phyloP scores from a whole-genome alignment of 2,113 vertebrate genomes.

The Arenaria interpres region DNA sequence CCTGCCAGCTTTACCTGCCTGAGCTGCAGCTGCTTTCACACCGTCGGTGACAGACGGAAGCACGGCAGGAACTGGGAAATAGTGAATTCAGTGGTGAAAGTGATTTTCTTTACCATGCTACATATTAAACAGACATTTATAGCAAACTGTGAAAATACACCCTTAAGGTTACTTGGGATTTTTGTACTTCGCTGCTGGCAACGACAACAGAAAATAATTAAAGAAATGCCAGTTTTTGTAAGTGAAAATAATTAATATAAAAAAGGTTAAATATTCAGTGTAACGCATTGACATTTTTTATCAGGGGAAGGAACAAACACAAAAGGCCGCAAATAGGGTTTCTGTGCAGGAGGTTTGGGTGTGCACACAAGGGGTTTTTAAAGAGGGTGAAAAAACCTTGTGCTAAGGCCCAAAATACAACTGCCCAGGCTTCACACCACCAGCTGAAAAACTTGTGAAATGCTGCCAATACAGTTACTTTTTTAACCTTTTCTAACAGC shows the following conservation, averaged over 20 bases:
- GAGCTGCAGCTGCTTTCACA: background rate
- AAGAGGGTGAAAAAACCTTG: background rate
- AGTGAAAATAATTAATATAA: slow-evolving; percentile 21
- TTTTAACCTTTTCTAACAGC: background rate
- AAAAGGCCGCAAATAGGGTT: background rate
- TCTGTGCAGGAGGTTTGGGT: background rate
- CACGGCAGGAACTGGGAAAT: background rate
- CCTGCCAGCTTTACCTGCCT: background rate
- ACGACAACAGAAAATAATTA: background rate
- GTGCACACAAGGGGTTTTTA: background rate
- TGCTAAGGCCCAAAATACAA: background rate
- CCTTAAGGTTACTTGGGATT: background rate
- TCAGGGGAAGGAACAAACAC: background rate
- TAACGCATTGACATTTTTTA: slow-evolving; percentile 12
- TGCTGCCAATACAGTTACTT: background rate
- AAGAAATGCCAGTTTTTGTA: background rate
- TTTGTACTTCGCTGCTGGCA: background rate
- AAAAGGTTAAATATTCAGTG: background rate
- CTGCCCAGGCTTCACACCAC: background rate
- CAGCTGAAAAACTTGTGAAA: background rate
- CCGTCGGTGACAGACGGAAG: background rate
- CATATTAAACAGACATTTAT: background rate
- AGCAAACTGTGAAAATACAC: slow-evolving; percentile 17
- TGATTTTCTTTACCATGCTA: slow-evolving; percentile 19
- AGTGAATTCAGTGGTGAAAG: background rate